Base-by-base conservation (phyloP, 2,888 invertebrate species). In the Halocaridina rubra region DNA sequence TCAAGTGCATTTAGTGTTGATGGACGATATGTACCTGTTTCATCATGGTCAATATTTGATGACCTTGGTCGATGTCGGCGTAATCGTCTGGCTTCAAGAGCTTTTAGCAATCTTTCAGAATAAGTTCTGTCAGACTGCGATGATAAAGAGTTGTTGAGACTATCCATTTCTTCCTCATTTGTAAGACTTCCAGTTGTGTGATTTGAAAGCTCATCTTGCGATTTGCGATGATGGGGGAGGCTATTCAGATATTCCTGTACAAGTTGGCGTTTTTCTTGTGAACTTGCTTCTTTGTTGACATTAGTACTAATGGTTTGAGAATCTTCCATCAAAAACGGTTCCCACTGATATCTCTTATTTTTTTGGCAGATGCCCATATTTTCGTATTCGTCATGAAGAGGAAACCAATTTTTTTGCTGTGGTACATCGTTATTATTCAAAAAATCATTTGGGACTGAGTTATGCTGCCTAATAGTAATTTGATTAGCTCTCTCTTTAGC, bases 1-100 rank as follows among this genome's bases (percentile, higher is more conserved):
- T 86, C 86, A 5, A 86, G 71, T 27, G 86, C 81, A 22, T 82
- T 86, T 5, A 86, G 76, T 1, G 80, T 76, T 2, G 86, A 75
- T 3, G 86, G 86, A 7, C 81, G 72, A 30, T 82, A 82, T 5
- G 59, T 33, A 7, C 76, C 71, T 13, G 64, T 69, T 53, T 85
- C 85, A 39, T 84, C 82, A 3, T 57, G 59, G 30, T 84, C 82
- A 10, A 86, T 82, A 22, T 82, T 86, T 5, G 78, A 82, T 24
- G 79, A 82, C 4, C 80, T 67, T 13, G 82, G 79, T 19, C 86
- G 53, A n/a, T 80, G 81, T 19, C 86, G 82, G 10, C 82, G 39
- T 16, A 67, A 33, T 39, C 86, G 59, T 4, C 86, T 33, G 27
- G 64, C 69, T 76, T 86, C 82, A 32, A 86, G 57, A n/a, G 82